These are phyloP conservation scores for Brachionus angularis DNA, from an alignment of 1,140 invertebrate species.

Conservation along the genomic window DNA sequence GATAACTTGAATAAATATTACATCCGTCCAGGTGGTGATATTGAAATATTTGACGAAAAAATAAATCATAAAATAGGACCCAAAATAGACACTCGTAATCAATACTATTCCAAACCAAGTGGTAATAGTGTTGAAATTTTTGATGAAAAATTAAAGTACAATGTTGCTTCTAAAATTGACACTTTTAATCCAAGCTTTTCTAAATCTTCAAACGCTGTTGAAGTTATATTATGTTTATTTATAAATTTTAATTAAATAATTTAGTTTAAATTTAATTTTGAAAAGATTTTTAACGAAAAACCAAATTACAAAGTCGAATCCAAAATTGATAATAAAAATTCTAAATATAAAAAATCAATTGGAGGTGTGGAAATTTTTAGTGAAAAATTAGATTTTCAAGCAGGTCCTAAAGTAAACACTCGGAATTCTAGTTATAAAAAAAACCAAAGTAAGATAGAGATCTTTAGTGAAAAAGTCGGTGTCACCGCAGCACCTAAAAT, in stretches of 20 bases:
- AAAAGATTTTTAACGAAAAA: background rate
- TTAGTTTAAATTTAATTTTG: background rate
- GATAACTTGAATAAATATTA: constrained; percentile 4
- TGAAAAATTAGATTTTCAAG: background rate
- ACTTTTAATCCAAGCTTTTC: background rate
- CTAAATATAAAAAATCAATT: background rate
- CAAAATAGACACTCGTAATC: constrained; percentile 19
- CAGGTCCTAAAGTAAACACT: background rate
- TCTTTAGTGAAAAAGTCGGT: constrained; percentile 40
- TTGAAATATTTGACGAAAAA: constrained; percentile 38
- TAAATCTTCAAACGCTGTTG: background rate
- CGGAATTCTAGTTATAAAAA: constrained; percentile 11
- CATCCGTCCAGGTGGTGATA: background rate
- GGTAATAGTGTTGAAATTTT: constrained; percentile 31
- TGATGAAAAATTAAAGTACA: constrained; percentile 33
- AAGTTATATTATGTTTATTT: background rate
- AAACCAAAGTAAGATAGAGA: constrained; percentile 6
- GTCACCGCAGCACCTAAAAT: background rate
- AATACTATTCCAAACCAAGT: background rate
- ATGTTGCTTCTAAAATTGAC: background rate
- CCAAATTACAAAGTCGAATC: background rate
- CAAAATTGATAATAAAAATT: background rate
- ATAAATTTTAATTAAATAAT: background rate
- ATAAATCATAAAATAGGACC: constrained; percentile 7
- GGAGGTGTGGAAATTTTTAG: background rate